Evolutionary conservation across 2,888 invertebrate genomes (phyloP), one percentile per base, ranked within the genome.

Genomic region (Pyralis farinalis): DNA sequence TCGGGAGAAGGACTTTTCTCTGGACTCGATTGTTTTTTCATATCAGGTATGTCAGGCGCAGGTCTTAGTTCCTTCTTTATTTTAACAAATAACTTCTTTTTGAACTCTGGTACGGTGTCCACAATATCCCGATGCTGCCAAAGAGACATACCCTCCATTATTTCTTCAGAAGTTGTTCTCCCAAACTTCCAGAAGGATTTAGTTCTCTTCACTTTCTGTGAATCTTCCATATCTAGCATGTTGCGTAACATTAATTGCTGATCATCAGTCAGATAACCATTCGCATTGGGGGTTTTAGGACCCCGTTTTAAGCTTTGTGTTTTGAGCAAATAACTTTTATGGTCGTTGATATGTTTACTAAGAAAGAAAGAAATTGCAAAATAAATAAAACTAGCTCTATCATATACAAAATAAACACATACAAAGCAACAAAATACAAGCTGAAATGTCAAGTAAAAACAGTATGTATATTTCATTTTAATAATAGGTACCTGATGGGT

Each of bases 111-210:
- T 29, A 91, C 90, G 8, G 94, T 92, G 55, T 94, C 95, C 0
- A 96, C 95, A 46, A 96, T 90, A 55, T 96, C 96, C 25, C 96
- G 91, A 68, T 96, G 96, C 63, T 94, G 94, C 96, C 96, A 96
- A 39, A 96, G 85, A 0, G 95, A 93, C 96, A 96, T 96, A 0
- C 96, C 96, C 61, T 95, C 95, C 59, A 96, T 86, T 37, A 96
- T 95, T 46, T 96, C 95, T 55, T 91, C 92, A 40, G 93, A 92
- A 10, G 91, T 91, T 1, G 92, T 92, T 41, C 93, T 92, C 12
- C 95, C 93, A 59, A 96, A 96, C 62, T 94, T 93, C 96, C 96
- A 96, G 66, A 96, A 94, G 0, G 95, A 95, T 70, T 96, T 96
- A 0, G 95, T 96, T 34, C 96, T 86, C 63, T 96, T 96, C 0